These are phyloP conservation scores for Macrotis lagotis DNA, from an alignment of 2,113 vertebrate species.

Conservation along the genomic window DNA sequence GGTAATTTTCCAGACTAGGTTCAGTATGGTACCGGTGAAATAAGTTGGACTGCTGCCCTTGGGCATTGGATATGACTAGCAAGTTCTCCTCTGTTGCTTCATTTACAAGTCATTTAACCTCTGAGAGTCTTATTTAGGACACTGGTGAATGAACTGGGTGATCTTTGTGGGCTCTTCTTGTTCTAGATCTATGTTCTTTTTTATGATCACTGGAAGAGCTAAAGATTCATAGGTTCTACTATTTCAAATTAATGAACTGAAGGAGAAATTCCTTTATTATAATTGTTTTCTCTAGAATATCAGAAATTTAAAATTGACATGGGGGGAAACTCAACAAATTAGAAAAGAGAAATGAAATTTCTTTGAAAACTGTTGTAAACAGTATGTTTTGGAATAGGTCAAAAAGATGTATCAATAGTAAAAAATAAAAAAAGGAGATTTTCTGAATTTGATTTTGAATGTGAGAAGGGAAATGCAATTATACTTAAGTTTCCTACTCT, in stretches of 20 bases:
- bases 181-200: background rate
- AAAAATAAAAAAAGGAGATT: background rate
- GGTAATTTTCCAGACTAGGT: background rate
- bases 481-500: background rate
- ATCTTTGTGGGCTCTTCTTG: background rate
- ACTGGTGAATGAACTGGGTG: background rate
- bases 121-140: constrained; percentile 17
- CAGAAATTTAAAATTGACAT: background rate
- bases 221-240: background rate
- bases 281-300: background rate
- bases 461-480: background rate
- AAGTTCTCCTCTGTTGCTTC: background rate
- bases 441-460: background rate
- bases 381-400: background rate
- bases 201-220: background rate
- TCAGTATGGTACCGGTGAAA: background rate
- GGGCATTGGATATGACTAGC: background rate
- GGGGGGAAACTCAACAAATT: background rate
- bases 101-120: background rate
- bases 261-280: background rate
- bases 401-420: background rate
- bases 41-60: background rate
- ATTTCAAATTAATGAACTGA: background rate
- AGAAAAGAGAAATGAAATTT: background rate
- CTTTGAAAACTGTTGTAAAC: background rate